Percentiles rank a stretch among this genome's conserved stretches.
These are phyloP conservation scores for Amazona ochrocephala DNA, from an alignment of 2,797 vertebrate genomes.

Conservation along the genomic window DNA sequence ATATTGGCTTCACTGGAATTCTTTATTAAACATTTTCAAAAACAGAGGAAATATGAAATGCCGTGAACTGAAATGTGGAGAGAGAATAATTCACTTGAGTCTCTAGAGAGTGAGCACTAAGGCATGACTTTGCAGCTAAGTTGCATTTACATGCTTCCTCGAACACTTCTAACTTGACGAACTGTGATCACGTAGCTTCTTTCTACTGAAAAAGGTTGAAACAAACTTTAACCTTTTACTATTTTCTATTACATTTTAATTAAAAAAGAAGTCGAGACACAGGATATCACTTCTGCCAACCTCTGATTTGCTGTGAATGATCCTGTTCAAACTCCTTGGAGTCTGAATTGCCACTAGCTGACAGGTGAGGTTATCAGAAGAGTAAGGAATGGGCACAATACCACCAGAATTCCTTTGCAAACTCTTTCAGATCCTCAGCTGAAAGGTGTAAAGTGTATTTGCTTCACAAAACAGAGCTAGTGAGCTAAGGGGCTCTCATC, in stretches of 20 bases:
- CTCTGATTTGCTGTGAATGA: neutral
- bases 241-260: neutral
- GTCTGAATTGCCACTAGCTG: neutral
- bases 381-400: neutral
- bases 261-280: neutral
- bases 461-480: neutral
- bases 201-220: neutral
- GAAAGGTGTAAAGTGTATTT: neutral
- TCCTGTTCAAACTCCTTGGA: neutral
- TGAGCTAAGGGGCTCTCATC: neutral
- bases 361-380: neutral
- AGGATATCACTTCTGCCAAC: neutral
- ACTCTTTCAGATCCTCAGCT: neutral
- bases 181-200: neutral
- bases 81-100: neutral
- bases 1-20: neutral
- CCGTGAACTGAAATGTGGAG: neutral
- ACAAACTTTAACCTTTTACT: neutral
- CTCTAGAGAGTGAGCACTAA: neutral
- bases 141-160: fast-evolving
- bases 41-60: neutral
- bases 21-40: neutral
- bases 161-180: neutral
- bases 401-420: neutral
- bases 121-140: neutral